Evolutionary conservation across 2,797 vertebrate genomes (phyloP).

Genomic region (Dryobates pubescens): DNA sequence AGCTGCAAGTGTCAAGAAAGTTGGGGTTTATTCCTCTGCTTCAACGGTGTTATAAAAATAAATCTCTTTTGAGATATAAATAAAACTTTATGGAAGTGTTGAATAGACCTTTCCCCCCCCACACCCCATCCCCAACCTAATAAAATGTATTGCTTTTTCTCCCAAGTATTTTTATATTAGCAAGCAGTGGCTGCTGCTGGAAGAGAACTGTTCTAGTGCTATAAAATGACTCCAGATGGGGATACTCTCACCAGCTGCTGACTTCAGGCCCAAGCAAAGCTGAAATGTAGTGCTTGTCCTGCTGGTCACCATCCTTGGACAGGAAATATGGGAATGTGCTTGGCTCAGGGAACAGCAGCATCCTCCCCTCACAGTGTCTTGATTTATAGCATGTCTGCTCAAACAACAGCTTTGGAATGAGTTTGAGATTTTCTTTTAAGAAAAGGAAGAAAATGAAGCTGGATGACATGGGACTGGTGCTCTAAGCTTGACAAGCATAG

Average conservation of each 20-base stretch:
- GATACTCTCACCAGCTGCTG: neutral
- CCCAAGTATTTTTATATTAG: constrained; percentile 58
- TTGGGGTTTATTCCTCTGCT: neutral
- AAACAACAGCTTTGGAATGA: neutral
- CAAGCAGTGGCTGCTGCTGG: neutral
- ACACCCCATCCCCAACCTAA: constrained; percentile 33
- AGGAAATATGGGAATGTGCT: constrained; percentile 21
- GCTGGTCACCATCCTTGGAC: constrained; percentile 29
- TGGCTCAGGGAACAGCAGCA: neutral
- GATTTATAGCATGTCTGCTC: constrained; percentile 17
- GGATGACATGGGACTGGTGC: neutral
- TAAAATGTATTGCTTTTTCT: constrained; percentile 62
- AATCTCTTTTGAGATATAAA: constrained; percentile 51
- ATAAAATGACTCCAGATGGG: constrained; percentile 61
- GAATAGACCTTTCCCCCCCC: neutral
- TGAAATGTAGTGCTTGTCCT: neutral
- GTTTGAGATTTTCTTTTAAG: constrained; percentile 22
- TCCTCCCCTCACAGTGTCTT: neutral
- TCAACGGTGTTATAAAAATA: constrained; percentile 48
- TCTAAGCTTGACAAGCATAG: neutral
- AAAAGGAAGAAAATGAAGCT: constrained; percentile 30
- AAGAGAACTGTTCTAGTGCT: constrained; percentile 8
- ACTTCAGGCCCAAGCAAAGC: constrained; percentile 27
- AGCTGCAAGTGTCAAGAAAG: neutral
- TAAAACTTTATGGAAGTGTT: constrained; percentile 48